Evolutionary conservation across 2,888 invertebrate genomes (phyloP).

Genomic region (Eupithecia pulchellata): DNA sequence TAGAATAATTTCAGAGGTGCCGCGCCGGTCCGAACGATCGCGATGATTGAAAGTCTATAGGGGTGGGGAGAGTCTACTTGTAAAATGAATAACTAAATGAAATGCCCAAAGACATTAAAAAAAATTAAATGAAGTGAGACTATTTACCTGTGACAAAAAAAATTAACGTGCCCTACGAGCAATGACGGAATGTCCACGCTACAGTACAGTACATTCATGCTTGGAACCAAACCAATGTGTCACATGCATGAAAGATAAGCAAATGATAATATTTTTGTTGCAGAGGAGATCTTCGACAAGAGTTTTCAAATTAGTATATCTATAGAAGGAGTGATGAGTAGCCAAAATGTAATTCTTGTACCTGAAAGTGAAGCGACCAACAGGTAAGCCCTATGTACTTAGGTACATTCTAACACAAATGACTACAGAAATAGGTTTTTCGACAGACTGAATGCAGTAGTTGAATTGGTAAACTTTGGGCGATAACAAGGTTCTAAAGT

Average conservation of each 20-base stretch:
- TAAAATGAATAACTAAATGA: too few relatives aligned
- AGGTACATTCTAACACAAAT: too few relatives aligned
- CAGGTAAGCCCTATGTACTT: constrained; percentile 79
- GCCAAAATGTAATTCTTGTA: constrained; percentile 89
- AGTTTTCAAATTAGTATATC: constrained; percentile 94
- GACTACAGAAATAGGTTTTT: too few relatives aligned
- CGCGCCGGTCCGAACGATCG: background rate
- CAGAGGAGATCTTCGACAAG: constrained; percentile 96
- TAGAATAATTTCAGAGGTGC: background rate
- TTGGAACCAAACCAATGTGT: too few relatives aligned
- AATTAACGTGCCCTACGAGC: too few relatives aligned
- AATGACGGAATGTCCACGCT: too few relatives aligned
- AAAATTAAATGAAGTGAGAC: too few relatives aligned
- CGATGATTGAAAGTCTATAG: background rate
- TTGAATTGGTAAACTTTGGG: too few relatives aligned
- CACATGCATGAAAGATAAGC: background rate
- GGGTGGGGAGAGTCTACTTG: background rate
- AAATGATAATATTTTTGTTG: background rate
- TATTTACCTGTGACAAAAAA: too few relatives aligned
- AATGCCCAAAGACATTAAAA: too few relatives aligned
- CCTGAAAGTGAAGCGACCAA: constrained; percentile 89
- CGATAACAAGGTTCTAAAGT: background rate
- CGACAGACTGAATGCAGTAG: too few relatives aligned
- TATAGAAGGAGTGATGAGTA: constrained; percentile 91
- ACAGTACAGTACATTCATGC: too few relatives aligned